These are phyloP conservation scores for Aelia acuminata DNA, from an alignment of 2,888 invertebrate genomes.

Conservation along the genomic window DNA sequence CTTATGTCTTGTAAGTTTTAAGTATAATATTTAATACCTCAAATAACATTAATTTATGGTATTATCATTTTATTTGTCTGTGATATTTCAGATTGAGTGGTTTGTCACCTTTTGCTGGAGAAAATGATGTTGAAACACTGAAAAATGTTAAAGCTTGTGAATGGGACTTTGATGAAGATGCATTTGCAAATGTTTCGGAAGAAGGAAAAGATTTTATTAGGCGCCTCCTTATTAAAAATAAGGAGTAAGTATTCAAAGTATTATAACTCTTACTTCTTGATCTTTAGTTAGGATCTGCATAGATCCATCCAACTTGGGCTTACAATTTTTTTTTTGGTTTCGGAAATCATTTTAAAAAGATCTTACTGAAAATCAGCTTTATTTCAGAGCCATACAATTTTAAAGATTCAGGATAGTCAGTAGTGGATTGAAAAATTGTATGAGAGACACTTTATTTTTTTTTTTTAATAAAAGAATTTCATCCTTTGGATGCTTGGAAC, in stretches of 20 bases:
- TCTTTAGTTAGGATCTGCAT: background rate
- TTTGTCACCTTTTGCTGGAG: conserved; percentile 98
- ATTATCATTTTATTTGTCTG: background rate
- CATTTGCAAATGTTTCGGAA: conserved; percentile 93
- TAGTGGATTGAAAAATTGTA: too few relatives aligned
- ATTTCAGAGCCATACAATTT: background rate
- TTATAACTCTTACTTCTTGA: background rate
- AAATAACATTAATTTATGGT: background rate
- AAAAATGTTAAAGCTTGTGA: conserved; percentile 99
- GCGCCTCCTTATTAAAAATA: conserved; percentile 90
- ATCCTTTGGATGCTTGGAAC: too few relatives aligned
- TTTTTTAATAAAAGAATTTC: too few relatives aligned
- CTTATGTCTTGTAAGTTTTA: conserved; percentile 93
- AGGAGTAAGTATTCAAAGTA: conserved; percentile 79
- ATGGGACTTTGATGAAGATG: conserved; percentile 98
- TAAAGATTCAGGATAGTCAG: too few relatives aligned
- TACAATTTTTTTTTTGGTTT: background rate
- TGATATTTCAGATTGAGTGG: conserved; percentile 85
- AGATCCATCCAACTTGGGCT: background rate
- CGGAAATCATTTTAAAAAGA: background rate
- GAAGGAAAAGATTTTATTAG: conserved; percentile 99
- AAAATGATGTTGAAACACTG: conserved; percentile 97
- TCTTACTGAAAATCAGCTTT: background rate
- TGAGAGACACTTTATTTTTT: too few relatives aligned
- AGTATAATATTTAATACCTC: background rate